Evolutionary conservation across 2,797 vertebrate genomes (phyloP).

Genomic region (Spheniscus humboldti): DNA sequence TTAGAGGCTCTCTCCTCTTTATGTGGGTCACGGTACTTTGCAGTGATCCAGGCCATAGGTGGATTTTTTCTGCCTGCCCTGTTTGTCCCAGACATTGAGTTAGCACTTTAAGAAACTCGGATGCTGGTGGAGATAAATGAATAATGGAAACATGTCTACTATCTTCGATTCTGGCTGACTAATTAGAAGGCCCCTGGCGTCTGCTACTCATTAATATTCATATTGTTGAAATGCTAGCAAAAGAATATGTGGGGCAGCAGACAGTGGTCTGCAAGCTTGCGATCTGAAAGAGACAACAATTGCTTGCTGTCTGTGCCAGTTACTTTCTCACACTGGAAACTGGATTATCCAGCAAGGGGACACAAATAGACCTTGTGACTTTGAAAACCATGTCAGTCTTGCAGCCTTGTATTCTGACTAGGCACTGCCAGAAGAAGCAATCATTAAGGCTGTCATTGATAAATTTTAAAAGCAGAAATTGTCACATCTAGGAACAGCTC

Average conservation of each 20-base stretch:
- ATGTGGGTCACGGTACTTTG: not conserved
- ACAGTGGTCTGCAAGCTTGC: conserved; percentile 36
- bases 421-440: not conserved
- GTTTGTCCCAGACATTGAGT: not conserved
- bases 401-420: not conserved
- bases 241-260: conserved; percentile 51
- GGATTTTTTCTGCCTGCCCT: not conserved
- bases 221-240: not conserved
- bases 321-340: conserved; percentile 29
- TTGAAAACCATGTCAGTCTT: not conserved
- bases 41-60: not conserved
- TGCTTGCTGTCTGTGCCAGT: conserved; percentile 14
- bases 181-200: conserved; percentile 16
- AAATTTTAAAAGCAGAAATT: not conserved
- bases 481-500: not conserved
- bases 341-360: not conserved
- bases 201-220: conserved; percentile 54
- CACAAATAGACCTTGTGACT: conserved; percentile 18
- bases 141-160: not conserved
- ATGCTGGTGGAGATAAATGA: not conserved
- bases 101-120: not conserved
- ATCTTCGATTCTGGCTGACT: conserved; percentile 29
- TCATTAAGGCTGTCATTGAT: not conserved
- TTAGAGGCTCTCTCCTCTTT: not conserved
- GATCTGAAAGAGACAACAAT: conserved; percentile 39